Evolutionary conservation across 2,797 vertebrate species (phyloP).

Genomic region (Discoglossus pictus): DNA sequence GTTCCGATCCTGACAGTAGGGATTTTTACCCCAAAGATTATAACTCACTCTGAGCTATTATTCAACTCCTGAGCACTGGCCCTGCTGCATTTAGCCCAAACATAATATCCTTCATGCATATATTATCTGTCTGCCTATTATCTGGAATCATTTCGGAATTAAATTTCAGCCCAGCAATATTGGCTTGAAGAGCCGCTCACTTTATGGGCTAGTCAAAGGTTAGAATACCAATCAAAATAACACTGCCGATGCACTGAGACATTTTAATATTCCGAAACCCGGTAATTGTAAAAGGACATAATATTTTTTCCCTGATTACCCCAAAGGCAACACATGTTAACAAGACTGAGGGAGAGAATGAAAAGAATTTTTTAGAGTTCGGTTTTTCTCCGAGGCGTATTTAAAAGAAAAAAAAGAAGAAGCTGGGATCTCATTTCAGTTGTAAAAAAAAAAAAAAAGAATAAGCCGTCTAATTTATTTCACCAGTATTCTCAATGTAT

Average conservation of each 20-base stretch:
- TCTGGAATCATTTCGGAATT: constrained; percentile 97
- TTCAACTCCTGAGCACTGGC: constrained; percentile 93
- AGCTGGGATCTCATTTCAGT: constrained; percentile 21
- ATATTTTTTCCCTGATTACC: constrained; percentile 87
- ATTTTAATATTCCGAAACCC: constrained; percentile 97
- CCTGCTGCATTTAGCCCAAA: constrained; percentile 91
- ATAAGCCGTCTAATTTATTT: background rate
- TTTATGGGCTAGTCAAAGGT: constrained; percentile 96
- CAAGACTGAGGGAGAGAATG: constrained; percentile 73
- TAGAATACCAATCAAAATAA: constrained; percentile 99
- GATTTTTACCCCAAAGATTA: constrained; percentile 96
- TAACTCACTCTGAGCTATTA: constrained; percentile 90
- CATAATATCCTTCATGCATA: constrained; percentile 99
- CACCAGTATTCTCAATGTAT: background rate
- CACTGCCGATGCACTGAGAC: constrained; percentile 93
- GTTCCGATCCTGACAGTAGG: constrained; percentile 91
- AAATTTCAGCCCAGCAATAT: constrained; percentile 93
- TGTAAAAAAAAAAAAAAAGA: background rate
- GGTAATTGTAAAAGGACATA: constrained; percentile 98
- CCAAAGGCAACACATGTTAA: constrained; percentile 86
- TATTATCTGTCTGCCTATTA: constrained; percentile 98
- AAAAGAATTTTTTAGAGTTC: constrained; percentile 79
- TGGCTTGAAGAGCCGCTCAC: constrained; percentile 82
- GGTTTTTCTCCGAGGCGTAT: constrained; percentile 74
- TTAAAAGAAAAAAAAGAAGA: constrained; percentile 76